A percentile compares a stretch with the other conserved stretches of the same genome.
Evolutionary conservation across 2,888 invertebrate genomes (phyloP).

Genomic region (Amphipoea lucens): DNA sequence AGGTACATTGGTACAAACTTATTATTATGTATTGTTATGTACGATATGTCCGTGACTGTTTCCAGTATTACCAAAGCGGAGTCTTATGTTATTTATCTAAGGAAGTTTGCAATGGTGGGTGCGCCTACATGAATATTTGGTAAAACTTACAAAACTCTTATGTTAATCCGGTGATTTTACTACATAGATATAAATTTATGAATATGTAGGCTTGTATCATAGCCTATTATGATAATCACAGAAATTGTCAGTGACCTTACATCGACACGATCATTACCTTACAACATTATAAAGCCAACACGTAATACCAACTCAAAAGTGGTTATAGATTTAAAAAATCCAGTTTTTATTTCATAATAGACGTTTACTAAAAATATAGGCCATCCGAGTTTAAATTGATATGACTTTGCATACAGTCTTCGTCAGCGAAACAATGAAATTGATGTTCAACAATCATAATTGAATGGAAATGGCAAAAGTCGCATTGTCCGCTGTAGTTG

Average conservation of each 20-base stretch:
- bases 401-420: constrained; percentile 27
- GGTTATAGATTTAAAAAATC: constrained; percentile 4
- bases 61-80: constrained; percentile 45
- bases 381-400: constrained; percentile 22
- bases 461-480: constrained; percentile 71
- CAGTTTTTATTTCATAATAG: constrained; percentile 29
- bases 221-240: constrained; percentile 33
- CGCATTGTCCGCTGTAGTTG: constrained; percentile 69
- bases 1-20: not conserved
- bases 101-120: constrained; percentile 45
- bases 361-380: constrained; percentile 19
- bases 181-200: constrained; percentile 15
- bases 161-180: constrained; percentile 38
- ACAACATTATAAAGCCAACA: constrained; percentile 2
- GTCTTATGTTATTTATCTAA: constrained; percentile 35
- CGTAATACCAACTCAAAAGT: constrained; percentile 9
- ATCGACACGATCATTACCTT: constrained; percentile 11
- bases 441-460: constrained; percentile 73
- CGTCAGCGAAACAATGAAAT: constrained; percentile 74
- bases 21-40: constrained; percentile 19
- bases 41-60: constrained; percentile 35
- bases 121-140: constrained; percentile 41
- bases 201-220: constrained; percentile 25
- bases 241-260: constrained; percentile 24
- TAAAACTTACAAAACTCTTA: constrained; percentile 53